Conservation (phyloP, 92 coral and sea anemone species). For the Parazoanthus atlanticus region DNA sequence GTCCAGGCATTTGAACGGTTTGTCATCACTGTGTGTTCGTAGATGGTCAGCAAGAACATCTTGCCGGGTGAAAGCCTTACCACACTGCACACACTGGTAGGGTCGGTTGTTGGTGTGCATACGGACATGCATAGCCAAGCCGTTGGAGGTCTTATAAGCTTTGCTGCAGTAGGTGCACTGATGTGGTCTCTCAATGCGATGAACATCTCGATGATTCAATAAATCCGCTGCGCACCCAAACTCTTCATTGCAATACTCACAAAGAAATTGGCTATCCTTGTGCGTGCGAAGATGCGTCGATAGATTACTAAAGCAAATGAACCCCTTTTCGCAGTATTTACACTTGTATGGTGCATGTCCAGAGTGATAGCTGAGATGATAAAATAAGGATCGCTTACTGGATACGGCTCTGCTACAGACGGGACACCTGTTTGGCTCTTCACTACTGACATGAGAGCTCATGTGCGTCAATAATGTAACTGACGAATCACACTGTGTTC, state of each 20-base stretch:
- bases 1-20: background rate
- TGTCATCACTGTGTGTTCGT: background rate
- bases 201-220: background rate
- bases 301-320: background rate
- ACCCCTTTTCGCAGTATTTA: background rate
- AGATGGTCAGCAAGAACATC: conserved; percentile 12
- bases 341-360: conserved; percentile 6
- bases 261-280: conserved; percentile 1
- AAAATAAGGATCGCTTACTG: background rate
- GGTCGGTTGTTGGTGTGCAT: conserved; percentile 9
- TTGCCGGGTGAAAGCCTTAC: background rate
- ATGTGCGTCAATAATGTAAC: background rate
- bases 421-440: background rate
- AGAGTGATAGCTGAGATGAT: background rate
- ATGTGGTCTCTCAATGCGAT: conserved; percentile 4
- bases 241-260: conserved; percentile 10
- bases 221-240: background rate
- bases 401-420: background rate
- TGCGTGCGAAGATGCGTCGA: conserved; percentile 1
- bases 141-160: background rate
- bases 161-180: conserved; percentile 4
- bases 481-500: background rate
- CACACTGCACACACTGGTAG: background rate
- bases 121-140: background rate
- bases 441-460: background rate